Percentiles rank a stretch among this genome's conserved stretches.
These are phyloP conservation scores for Chrysolina oricalcia DNA, from an alignment of 2,888 invertebrate genomes.

Conservation along the genomic window DNA sequence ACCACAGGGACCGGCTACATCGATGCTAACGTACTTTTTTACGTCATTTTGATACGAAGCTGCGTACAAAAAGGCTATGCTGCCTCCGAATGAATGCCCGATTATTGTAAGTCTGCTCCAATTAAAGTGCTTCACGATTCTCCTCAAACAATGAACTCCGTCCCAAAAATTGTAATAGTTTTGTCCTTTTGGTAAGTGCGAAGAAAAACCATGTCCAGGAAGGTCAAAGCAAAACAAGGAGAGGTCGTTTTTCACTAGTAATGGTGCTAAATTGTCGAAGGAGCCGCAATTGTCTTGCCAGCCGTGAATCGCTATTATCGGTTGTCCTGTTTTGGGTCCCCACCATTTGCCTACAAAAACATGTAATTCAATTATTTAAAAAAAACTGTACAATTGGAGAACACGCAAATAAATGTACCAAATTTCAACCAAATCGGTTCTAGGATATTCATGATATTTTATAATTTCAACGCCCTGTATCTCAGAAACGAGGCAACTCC, in stretches of 20 bases:
- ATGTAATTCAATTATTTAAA: no score
- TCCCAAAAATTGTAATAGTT: slow-evolving; percentile 4
- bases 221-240: slow-evolving; percentile 85
- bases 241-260: slow-evolving; percentile 76
- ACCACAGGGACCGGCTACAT: background rate
- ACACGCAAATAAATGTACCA: no score
- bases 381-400: no score
- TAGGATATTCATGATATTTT: no score
- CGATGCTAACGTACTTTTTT: background rate
- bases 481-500: no score
- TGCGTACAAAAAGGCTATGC: background rate
- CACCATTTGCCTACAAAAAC: slow-evolving; percentile 77
- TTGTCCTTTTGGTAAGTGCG: slow-evolving; percentile 69
- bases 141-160: background rate
- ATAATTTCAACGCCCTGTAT: no score
- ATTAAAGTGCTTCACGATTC: slow-evolving; percentile 2
- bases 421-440: no score
- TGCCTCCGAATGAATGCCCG: background rate
- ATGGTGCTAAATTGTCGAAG: slow-evolving; percentile 85
- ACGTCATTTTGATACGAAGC: background rate
- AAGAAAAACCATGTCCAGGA: slow-evolving; percentile 86
- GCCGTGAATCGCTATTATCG: slow-evolving; percentile 87
- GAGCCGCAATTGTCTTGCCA: slow-evolving; percentile 91
- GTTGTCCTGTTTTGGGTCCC: slow-evolving; percentile 82
- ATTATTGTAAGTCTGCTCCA: background rate